Percentiles rank a stretch among this genome's conserved stretches.
Evolutionary conservation across 2,888 invertebrate genomes (phyloP).

Genomic region (Tipula confusa): DNA sequence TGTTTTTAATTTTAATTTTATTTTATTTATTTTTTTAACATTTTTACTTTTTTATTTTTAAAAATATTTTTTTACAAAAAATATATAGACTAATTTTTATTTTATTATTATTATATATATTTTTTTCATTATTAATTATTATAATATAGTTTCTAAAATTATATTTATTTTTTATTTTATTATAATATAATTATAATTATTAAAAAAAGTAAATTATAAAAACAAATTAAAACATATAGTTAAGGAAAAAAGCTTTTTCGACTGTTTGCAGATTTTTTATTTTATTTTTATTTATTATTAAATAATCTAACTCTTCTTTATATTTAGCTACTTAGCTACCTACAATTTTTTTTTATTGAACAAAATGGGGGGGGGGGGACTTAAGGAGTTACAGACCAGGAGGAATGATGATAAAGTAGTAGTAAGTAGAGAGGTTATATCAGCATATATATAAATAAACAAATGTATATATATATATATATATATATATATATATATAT

Average conservation of each 20-base stretch:
- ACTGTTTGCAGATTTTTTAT: conserved; percentile 12
- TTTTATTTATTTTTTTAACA: conserved; percentile 13
- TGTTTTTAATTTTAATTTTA: conserved; percentile 27
- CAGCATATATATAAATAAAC: not conserved
- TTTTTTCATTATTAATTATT: not conserved
- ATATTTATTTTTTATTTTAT: not conserved
- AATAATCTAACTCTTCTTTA: conserved; percentile 21
- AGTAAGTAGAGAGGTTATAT: not conserved
- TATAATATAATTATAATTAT: not conserved
- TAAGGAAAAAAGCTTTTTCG: not conserved
- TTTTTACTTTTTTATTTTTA: conserved; percentile 29
- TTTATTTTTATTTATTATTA: conserved; percentile 25
- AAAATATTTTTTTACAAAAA: conserved; percentile 30
- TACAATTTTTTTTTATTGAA: not conserved
- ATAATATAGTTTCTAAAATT: conserved; percentile 27
- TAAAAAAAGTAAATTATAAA: conserved; percentile 26
- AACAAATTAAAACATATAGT: conserved; percentile 1
- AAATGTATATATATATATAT: too few relatives aligned
- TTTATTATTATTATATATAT: conserved; percentile 26
- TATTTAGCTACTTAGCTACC: conserved; percentile 31
- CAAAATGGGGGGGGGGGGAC: not conserved
- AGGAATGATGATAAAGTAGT: not conserved
- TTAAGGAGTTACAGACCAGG: not conserved
- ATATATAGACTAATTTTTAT: conserved; percentile 29
- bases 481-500: too few relatives aligned